These are phyloP conservation scores for Leptoteleia sp. DNA, from an alignment of 1,140 invertebrate species.

Conservation along the genomic window DNA sequence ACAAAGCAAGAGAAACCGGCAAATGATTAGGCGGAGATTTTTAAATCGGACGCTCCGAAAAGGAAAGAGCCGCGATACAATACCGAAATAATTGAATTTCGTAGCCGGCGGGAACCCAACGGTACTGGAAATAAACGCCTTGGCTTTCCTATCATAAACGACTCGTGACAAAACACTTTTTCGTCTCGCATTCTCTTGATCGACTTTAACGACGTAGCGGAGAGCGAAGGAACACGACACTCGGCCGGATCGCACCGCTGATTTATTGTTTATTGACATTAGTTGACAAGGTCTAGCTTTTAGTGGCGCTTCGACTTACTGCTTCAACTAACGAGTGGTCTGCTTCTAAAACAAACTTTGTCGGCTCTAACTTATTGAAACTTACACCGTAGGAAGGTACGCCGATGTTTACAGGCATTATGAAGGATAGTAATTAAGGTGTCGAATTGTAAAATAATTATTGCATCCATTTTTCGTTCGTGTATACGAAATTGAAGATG, in stretches of 20 bases:
- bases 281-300: slow-evolving; percentile 33
- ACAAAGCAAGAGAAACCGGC: too few species aligned
- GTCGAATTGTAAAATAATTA: too few species aligned
- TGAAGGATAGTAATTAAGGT: too few species aligned
- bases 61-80: slow-evolving; percentile 6
- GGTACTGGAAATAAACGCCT: slow-evolving; percentile 37
- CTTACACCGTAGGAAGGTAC: not conserved
- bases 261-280: slow-evolving; percentile 50
- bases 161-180: slow-evolving; percentile 48
- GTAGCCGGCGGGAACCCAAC: slow-evolving; percentile 5
- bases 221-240: slow-evolving; percentile 9
- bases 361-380: not conserved
- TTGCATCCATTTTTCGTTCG: too few species aligned
- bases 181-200: slow-evolving; percentile 45
- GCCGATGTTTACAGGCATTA: too few species aligned
- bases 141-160: slow-evolving; percentile 38
- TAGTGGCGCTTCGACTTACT: slow-evolving; percentile 10
- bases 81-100: slow-evolving; percentile 32
- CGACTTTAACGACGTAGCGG: slow-evolving; percentile 23
- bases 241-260: slow-evolving; percentile 16
- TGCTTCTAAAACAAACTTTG: slow-evolving; percentile 13
- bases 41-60: too few species aligned
- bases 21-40: too few species aligned
- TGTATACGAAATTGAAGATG: too few species aligned
- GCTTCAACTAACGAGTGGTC: slow-evolving; percentile 5